A percentile compares a stretch with the other conserved stretches of the same genome.
phyloP scores from a whole-genome alignment of 2,113 vertebrate species.

The Poecile atricapillus region DNA sequence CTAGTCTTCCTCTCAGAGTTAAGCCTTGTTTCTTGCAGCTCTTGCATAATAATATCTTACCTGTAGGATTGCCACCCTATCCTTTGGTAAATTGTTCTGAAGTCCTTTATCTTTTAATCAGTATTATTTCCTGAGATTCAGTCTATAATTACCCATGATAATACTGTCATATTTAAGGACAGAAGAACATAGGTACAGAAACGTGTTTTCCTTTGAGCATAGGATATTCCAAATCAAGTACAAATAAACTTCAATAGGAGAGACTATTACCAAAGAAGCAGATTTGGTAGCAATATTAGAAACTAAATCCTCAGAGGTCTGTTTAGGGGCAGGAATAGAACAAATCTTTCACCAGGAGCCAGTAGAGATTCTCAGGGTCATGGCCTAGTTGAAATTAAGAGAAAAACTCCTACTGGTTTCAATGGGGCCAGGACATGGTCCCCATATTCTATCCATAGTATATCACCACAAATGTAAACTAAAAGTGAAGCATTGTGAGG shows the following conservation, averaged over 20 bases:
- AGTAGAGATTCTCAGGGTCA: neutral
- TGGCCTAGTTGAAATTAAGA: neutral
- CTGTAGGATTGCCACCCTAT: neutral
- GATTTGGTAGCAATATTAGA: slow-evolving; percentile 40
- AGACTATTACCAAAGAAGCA: slow-evolving; percentile 18
- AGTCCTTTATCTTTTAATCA: neutral
- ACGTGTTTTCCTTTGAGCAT: neutral
- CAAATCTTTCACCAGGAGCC: neutral
- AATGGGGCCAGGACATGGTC: neutral
- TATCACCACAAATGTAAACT: neutral
- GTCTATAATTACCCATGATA: neutral
- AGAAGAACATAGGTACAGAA: neutral
- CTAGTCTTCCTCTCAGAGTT: neutral
- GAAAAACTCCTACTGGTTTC: slow-evolving; percentile 4
- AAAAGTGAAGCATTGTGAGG: slow-evolving; percentile 3
- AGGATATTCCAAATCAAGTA: neutral
- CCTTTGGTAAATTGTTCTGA: neutral
- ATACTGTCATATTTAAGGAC: neutral
- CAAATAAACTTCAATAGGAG: neutral
- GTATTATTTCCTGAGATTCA: neutral
- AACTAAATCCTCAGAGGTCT: slow-evolving; percentile 12
- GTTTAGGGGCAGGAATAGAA: neutral
- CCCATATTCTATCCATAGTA: neutral
- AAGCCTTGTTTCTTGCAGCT: neutral
- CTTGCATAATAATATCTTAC: neutral